Evolutionary conservation across 2,797 vertebrate species (phyloP), one percentile per base, ranked within the genome.

Genomic region (Malurus splendens): DNA sequence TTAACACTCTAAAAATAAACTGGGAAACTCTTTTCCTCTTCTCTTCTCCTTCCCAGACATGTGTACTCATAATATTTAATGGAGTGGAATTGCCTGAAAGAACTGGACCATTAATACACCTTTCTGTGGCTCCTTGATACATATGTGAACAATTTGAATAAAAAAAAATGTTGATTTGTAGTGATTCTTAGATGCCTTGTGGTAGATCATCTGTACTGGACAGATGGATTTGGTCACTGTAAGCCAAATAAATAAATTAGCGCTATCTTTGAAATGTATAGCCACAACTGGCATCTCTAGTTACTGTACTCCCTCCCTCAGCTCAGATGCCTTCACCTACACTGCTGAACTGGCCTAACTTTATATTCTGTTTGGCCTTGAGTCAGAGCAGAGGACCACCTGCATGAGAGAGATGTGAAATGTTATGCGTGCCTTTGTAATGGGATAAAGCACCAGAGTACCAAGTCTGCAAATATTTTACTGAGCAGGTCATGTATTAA

Each of bases 381-480:
- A 98, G 97, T 97, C 95, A 97, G 97, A 95, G 52, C 87, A 96
- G 91, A 96, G 97, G 98, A 98, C 98, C 98, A 98, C 98, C 98
- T 98, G 98, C 96, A 97, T 96, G 97, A 98, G 98, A 93, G 94
- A 91, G 90, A 94, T 98, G 97, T 94, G 94, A 95, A 94, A 94
- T 93, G 92, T 91, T 94, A 93, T 90, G 95, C 86, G 65, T 98
- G 98, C 98, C 98, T 98, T 98, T 97, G 97, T 97, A 97, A 96
- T 97, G 97, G 97, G 98, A 98, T 98, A 98, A 98, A 98, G 98
- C 97, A 98, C 98, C 98, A 97, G 95, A 97, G 98, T 97, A 98
- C 97, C 98, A 97, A 97, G 97, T 98, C 98, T 98, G 98, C 98
- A 98, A 98, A 98, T 98, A 98, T 98, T 98, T 98, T 97, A 96